These are phyloP conservation scores for Leiothrix lutea DNA, from an alignment of 2,113 vertebrate genomes.

Conservation along the genomic window DNA sequence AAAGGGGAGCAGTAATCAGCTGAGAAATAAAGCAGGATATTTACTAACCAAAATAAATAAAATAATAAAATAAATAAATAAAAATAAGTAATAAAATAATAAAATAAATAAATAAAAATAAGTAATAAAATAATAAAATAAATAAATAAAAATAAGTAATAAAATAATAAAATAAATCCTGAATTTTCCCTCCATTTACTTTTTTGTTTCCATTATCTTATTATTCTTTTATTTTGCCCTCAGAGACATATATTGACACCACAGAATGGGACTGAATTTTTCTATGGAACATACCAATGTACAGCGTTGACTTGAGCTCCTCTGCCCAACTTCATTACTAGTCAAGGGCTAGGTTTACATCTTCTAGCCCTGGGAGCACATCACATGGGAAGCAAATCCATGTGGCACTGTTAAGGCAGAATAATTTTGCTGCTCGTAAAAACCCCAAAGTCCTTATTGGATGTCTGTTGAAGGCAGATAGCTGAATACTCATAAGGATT, in stretches of 20 bases:
- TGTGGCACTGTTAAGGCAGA: neutral
- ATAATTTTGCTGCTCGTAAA: neutral
- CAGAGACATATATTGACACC: neutral
- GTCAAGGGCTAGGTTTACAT: neutral
- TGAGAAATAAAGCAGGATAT: neutral
- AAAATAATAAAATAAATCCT: neutral
- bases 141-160: too few species aligned
- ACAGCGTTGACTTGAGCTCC: rapidly evolving
- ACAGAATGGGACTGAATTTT: neutral
- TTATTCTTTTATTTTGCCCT: neutral
- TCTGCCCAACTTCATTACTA: neutral
- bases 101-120: too few species aligned
- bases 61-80: too few species aligned
- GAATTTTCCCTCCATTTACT: neutral
- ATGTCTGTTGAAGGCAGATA: neutral
- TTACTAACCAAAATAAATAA: too few species aligned
- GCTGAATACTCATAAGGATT: neutral
- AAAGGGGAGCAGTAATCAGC: neutral
- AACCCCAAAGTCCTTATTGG: neutral
- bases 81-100: too few species aligned
- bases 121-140: too few species aligned
- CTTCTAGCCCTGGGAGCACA: neutral
- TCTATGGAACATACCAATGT: neutral
- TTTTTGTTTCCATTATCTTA: neutral
- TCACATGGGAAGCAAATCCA: neutral